Conservation (phyloP, 2,797 vertebrate species). For the Neopelma chrysocephalum region DNA sequence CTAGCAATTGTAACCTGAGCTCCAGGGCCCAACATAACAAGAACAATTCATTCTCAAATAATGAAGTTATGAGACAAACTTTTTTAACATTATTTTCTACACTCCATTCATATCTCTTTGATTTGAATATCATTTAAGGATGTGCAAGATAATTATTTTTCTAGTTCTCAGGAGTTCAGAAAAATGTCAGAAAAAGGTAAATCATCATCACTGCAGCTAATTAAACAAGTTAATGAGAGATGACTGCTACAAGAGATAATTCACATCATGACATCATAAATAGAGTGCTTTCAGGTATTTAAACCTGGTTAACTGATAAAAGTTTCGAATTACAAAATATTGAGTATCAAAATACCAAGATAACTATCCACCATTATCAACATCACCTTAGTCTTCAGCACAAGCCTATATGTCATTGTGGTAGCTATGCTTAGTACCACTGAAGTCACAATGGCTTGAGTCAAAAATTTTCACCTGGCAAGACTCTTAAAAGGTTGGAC, state of each 20-base stretch:
- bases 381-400: not conserved
- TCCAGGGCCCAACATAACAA: not conserved
- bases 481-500: not conserved
- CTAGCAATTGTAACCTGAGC: not conserved
- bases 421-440: not conserved
- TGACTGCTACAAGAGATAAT: not conserved
- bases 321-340: not conserved
- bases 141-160: not conserved
- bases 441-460: not conserved
- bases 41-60: not conserved
- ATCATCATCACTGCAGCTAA: not conserved
- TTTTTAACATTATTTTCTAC: not conserved
- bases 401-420: not conserved
- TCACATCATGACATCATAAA: fast-evolving
- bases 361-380: not conserved
- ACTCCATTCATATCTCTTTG: not conserved
- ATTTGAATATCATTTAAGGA: not conserved
- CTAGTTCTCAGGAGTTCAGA: not conserved
- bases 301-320: not conserved
- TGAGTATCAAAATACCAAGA: not conserved
- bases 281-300: not conserved
- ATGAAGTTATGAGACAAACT: not conserved
- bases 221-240: not conserved
- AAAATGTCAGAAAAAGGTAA: not conserved
- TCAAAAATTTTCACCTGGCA: not conserved